phyloP scores from a whole-genome alignment of 2,797 vertebrate genomes.

The Peromyscus eremicus region DNA sequence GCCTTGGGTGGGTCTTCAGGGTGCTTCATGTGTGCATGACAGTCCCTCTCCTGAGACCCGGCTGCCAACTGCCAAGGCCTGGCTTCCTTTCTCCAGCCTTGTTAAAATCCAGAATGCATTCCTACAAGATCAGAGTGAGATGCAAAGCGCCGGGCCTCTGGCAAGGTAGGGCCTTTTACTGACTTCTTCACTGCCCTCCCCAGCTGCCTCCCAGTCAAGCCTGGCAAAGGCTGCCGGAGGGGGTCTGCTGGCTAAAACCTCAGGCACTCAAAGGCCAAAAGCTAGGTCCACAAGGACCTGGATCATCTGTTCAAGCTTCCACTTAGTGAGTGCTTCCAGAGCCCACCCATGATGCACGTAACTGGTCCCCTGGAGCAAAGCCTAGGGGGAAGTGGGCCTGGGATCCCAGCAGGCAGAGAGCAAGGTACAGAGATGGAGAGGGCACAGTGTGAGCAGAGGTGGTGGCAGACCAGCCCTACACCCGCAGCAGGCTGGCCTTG shows the following conservation, averaged over 20 bases:
- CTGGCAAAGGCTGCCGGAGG: conserved; percentile 15
- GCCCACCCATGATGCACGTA: neutral
- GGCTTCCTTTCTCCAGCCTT: neutral
- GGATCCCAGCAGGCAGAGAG: neutral
- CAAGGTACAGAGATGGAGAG: neutral
- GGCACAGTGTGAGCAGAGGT: neutral
- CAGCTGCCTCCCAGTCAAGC: neutral
- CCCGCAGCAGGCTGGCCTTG: neutral
- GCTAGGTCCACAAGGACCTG: neutral
- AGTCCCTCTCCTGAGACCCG: neutral
- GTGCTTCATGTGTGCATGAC: neutral
- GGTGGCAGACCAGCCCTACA: neutral
- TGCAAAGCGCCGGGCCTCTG: neutral
- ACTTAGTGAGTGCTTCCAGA: neutral
- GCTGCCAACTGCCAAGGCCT: neutral
- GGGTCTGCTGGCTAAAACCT: neutral
- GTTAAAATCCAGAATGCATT: conserved; percentile 45
- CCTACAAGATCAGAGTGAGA: neutral
- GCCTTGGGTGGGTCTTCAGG: neutral
- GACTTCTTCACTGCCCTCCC: neutral
- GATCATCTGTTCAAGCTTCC: neutral
- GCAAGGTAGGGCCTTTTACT: neutral
- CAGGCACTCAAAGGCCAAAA: neutral
- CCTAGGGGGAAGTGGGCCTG: neutral
- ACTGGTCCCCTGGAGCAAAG: neutral